These are phyloP conservation scores for Prionailurus viverrinus DNA, from an alignment of 2,113 vertebrate species.

Conservation along the genomic window DNA sequence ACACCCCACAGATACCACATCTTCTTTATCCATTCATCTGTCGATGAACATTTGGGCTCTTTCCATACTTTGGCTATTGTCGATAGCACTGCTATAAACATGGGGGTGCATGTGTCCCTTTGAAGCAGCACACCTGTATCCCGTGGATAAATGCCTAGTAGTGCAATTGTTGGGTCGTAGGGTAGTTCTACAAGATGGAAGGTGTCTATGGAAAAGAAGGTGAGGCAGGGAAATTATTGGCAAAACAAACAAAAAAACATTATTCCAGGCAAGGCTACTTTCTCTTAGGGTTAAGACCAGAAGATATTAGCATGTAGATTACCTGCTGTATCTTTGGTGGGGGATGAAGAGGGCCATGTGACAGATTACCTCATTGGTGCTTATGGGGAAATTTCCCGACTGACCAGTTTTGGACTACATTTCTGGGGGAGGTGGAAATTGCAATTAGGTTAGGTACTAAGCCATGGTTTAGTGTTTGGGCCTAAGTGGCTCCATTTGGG, in stretches of 20 bases:
- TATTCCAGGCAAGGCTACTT: background rate
- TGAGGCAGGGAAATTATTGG: too few relatives aligned
- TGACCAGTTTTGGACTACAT: background rate
- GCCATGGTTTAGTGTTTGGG: background rate
- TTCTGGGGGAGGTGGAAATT: background rate
- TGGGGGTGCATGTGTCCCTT: too few relatives aligned
- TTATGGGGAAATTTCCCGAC: background rate
- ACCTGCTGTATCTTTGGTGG: background rate
- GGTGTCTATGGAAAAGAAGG: background rate
- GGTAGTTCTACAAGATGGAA: background rate
- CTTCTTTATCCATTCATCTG: too few relatives aligned
- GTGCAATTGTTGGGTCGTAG: too few relatives aligned
- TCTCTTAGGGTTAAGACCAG: background rate
- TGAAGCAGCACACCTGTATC: too few relatives aligned
- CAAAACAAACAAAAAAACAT: too few relatives aligned
- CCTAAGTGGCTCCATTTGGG: background rate
- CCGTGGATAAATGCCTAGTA: too few relatives aligned
- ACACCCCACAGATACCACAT: too few relatives aligned
- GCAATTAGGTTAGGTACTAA: background rate
- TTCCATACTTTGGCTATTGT: too few relatives aligned
- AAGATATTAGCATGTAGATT: background rate
- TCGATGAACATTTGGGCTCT: too few relatives aligned
- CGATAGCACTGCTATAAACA: too few relatives aligned
- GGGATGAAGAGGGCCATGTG: background rate
- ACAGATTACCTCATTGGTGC: background rate